Conservation (phyloP, 2,888 invertebrate species). For the Trichopoda pennipes region DNA sequence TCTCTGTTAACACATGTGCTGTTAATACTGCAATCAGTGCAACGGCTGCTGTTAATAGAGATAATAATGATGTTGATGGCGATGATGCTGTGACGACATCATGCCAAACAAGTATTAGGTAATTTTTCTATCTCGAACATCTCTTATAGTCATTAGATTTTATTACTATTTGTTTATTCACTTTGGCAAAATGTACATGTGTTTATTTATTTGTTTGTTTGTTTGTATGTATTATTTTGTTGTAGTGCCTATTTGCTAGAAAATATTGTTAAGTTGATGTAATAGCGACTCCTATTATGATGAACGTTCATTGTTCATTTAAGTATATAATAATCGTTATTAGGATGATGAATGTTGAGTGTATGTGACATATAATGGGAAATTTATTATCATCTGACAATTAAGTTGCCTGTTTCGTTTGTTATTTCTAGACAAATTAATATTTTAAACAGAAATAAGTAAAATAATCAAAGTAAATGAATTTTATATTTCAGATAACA, state of each 20-base stretch:
- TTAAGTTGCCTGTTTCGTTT: neutral
- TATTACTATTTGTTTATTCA: slow-evolving; percentile 13
- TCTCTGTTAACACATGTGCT: neutral
- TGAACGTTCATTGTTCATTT: slow-evolving; percentile 46
- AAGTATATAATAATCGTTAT: slow-evolving; percentile 31
- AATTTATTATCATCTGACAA: slow-evolving; percentile 1
- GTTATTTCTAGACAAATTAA: neutral
- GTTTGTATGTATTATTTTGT: neutral
- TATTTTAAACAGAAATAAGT: no score
- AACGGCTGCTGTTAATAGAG: slow-evolving; percentile 17
- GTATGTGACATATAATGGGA: slow-evolving; percentile 38
- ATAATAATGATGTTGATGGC: slow-evolving; percentile 41
- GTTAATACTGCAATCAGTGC: slow-evolving; percentile 20
- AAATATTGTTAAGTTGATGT: slow-evolving; percentile 44
- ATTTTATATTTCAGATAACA: no score
- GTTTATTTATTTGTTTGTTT: neutral
- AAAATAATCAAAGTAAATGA: no score
- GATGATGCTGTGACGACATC: slow-evolving; percentile 42
- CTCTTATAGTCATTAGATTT: slow-evolving; percentile 45
- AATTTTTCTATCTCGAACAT: slow-evolving; percentile 48
- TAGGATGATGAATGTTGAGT: slow-evolving; percentile 52
- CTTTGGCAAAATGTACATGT: neutral
- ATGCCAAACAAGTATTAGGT: slow-evolving; percentile 51
- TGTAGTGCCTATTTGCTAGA: slow-evolving; percentile 26
- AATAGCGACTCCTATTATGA: slow-evolving; percentile 14